These are phyloP conservation scores for Seriola aureovittata DNA, from an alignment of 2,113 vertebrate species.

Conservation along the genomic window DNA sequence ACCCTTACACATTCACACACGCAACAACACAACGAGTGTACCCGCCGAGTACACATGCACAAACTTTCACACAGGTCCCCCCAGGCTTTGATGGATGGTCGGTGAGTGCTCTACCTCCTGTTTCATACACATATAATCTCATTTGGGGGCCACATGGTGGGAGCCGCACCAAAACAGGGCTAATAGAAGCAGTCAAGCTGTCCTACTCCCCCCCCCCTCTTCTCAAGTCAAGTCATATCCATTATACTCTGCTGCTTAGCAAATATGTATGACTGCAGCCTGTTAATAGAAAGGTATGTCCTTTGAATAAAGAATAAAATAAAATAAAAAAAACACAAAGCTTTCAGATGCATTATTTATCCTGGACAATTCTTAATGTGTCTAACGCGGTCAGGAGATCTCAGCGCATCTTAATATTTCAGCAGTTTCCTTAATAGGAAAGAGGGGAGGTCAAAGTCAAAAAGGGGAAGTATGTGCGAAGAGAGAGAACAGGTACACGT, in stretches of 20 bases:
- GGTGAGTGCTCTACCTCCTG: constrained; percentile 76
- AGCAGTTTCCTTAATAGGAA: constrained; percentile 50
- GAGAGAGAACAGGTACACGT: constrained; percentile 45
- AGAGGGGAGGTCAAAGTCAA: constrained; percentile 27
- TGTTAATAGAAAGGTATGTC: constrained; percentile 60
- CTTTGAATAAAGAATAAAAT: constrained; percentile 35
- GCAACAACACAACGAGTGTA: constrained; percentile 57
- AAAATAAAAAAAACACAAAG: constrained; percentile 7
- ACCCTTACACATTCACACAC: constrained; percentile 49
- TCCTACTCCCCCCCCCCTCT: constrained; percentile 45
- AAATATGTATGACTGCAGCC: constrained; percentile 59
- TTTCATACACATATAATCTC: constrained; percentile 83
- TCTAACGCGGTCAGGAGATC: constrained; percentile 66
- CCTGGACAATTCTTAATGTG: constrained; percentile 64
- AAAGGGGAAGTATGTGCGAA: background rate
- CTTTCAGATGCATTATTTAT: constrained; percentile 76
- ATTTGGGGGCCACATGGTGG: constrained; percentile 78
- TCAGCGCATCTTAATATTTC: constrained; percentile 75
- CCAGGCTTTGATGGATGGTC: constrained; percentile 87
- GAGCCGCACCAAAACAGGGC: constrained; percentile 75
- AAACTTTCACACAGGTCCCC: constrained; percentile 75
- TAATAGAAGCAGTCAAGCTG: constrained; percentile 80
- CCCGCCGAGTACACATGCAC: constrained; percentile 67
- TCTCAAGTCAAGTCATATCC: constrained; percentile 59
- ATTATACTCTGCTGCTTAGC: constrained; percentile 70